A percentile compares a stretch with the other conserved stretches of the same genome.
Conservation (phyloP, 2,797 vertebrate genomes). For the Diceros bicornis region DNA sequence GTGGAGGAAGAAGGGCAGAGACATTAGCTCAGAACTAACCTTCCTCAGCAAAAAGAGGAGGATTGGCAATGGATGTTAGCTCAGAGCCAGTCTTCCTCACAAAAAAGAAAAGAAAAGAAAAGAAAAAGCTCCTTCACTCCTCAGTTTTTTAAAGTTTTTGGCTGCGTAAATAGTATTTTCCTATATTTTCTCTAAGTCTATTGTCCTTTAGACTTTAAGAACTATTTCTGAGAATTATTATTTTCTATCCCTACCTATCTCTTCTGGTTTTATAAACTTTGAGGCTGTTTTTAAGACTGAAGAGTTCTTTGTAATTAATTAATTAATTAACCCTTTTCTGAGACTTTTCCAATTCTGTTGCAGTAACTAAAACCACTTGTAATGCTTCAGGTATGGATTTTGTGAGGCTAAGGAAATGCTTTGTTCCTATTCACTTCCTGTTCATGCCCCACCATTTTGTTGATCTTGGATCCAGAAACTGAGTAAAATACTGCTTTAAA, state of each 20-base stretch:
- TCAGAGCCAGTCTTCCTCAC: too few relatives aligned
- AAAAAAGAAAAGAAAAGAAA: neutral
- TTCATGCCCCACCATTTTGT: slow-evolving; percentile 12
- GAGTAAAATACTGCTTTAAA: slow-evolving; percentile 51
- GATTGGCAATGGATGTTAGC: too few relatives aligned
- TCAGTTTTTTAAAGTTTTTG: slow-evolving; percentile 41
- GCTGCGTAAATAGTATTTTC: neutral
- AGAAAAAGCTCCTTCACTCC: neutral
- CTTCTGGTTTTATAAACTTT: slow-evolving; percentile 59
- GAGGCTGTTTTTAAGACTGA: slow-evolving; percentile 53
- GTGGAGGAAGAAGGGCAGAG: too few relatives aligned
- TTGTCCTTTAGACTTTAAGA: slow-evolving; percentile 40
- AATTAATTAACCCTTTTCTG: slow-evolving; percentile 15
- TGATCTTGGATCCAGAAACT: slow-evolving; percentile 37
- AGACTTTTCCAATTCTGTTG: slow-evolving; percentile 32
- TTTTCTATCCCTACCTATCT: neutral
- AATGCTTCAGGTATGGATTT: slow-evolving; percentile 46
- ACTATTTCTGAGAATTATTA: slow-evolving; percentile 41
- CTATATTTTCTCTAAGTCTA: slow-evolving; percentile 44
- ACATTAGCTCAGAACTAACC: too few relatives aligned
- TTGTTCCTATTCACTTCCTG: neutral
- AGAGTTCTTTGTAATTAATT: neutral
- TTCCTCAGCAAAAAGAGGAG: too few relatives aligned
- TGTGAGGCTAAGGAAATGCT: slow-evolving; percentile 28
- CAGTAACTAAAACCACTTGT: neutral